Base-by-base conservation (phyloP, 2,113 vertebrate species). In the Melanerpes aurifrons region DNA sequence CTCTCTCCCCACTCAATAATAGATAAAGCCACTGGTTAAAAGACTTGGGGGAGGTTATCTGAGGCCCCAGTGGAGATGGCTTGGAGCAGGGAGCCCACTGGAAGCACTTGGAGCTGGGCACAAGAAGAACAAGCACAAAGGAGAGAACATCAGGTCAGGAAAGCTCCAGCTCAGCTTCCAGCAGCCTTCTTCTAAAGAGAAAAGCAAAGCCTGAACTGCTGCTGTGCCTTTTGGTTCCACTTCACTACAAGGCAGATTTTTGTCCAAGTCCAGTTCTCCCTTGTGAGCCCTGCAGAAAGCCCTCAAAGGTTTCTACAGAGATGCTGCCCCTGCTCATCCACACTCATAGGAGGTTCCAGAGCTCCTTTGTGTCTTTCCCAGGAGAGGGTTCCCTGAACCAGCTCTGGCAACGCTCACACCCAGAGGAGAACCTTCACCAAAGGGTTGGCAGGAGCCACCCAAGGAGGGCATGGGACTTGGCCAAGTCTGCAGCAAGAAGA, bases 1-100 rank as follows among this genome's bases (percentile, higher is more conserved):
- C 21, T 6, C 95, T 92, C 85, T 71, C 71, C 53, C 32, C 89
- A 48, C 92, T 96, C 95, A 96, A 96, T 97, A 96, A 97, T 96
- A 82, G 77, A 97, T 96, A 1, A 89, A 96, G 93, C 47, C 92
- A 70, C 76, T 53, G 79, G 71, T 80, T 93, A 61, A 64, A 83
- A 83, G 89, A 72, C 86, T 70, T 77, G 88, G 45, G 75, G 75
- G 86, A 93, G 92, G 96, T 94, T 72, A 96, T 94, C 69, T 66
- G 83, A 95, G 95, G 95, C 74, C 66, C 68, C 2, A 28, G 26
- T 28, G 61, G 76, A 82, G 93, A 19, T 1, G 13, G 13, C 7
- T 5, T 9, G 64, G 79, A 86, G 87, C 43, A 69, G 18, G 25
- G 43, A 89, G 66, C 63, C 43, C 54, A 29, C 3, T 5, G 1